Conservation (phyloP, 1,140 invertebrate genomes). For the Tachypleus tridentatus region DNA sequence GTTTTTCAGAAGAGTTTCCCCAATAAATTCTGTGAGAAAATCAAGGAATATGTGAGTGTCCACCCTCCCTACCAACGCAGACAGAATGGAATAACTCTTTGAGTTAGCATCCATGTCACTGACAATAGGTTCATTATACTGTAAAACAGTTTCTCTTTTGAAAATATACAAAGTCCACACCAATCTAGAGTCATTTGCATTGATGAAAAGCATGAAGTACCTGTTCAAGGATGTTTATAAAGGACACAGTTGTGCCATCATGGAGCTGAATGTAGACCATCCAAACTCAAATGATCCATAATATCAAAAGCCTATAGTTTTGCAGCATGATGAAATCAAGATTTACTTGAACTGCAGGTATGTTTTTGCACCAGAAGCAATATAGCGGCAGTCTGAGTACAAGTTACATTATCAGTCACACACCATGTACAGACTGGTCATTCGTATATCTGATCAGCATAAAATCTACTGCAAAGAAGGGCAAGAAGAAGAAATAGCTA, state of each 20-base stretch:
- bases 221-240: slow-evolving; percentile 31
- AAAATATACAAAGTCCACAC: no score
- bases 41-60: no score
- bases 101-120: no score
- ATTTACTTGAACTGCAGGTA: slow-evolving; percentile 20
- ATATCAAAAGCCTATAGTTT: no score
- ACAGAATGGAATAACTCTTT: no score
- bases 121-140: no score
- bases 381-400: slow-evolving; percentile 23
- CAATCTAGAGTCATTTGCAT: background rate
- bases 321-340: slow-evolving; percentile 22
- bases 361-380: slow-evolving; percentile 24
- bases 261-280: slow-evolving; percentile 3
- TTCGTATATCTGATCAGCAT: slow-evolving; percentile 39
- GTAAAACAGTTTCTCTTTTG: no score
- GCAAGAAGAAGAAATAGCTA: slow-evolving; percentile 9
- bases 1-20: no score
- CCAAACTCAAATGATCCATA: no score
- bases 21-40: no score
- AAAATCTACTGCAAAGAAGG: slow-evolving; percentile 21
- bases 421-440: slow-evolving; percentile 32
- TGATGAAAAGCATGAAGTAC: slow-evolving; percentile 29
- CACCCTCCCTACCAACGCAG: no score
- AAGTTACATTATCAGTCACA: slow-evolving; percentile 33
- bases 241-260: slow-evolving; percentile 26